Evolutionary conservation across 2,888 invertebrate species (phyloP).

Genomic region (Coecobrya sp.): DNA sequence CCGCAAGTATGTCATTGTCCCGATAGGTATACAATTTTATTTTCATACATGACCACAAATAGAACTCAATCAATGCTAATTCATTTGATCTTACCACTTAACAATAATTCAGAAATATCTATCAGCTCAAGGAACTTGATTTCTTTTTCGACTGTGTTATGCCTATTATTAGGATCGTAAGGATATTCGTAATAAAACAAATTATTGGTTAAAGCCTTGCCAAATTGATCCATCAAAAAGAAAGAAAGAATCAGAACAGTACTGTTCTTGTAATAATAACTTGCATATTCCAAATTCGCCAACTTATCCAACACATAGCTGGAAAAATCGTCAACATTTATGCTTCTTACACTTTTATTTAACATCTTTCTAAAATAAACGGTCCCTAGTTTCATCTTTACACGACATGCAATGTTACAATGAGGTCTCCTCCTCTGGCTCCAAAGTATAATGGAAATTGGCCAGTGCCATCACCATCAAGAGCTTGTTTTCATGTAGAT

Average conservation of each 20-base stretch:
- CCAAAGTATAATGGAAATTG: slow-evolving; percentile 27
- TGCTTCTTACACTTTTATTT: background rate
- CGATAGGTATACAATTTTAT: too few relatives aligned
- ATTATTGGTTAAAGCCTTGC: too few relatives aligned
- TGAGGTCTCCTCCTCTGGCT: slow-evolving; percentile 64
- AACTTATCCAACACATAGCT: background rate
- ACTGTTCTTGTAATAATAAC: background rate
- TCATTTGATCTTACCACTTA: too few relatives aligned
- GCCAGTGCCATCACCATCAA: slow-evolving; percentile 51
- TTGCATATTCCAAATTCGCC: background rate
- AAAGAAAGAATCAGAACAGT: background rate
- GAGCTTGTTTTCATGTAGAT: slow-evolving; percentile 25
- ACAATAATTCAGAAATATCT: too few relatives aligned
- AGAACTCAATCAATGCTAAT: too few relatives aligned
- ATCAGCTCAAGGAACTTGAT: too few relatives aligned
- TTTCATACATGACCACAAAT: too few relatives aligned
- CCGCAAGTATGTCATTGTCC: too few relatives aligned
- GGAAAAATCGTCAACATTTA: background rate
- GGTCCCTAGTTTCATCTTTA: background rate
- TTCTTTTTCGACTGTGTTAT: too few relatives aligned
- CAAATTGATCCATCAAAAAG: too few relatives aligned
- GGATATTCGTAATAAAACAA: too few relatives aligned
- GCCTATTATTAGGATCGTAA: too few relatives aligned
- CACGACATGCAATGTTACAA: slow-evolving; percentile 60
- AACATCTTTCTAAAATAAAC: background rate